Percentiles rank a stretch among this genome's conserved stretches.
Conservation (phyloP, 1,140 invertebrate genomes). For the Vollenhovia emeryi region DNA sequence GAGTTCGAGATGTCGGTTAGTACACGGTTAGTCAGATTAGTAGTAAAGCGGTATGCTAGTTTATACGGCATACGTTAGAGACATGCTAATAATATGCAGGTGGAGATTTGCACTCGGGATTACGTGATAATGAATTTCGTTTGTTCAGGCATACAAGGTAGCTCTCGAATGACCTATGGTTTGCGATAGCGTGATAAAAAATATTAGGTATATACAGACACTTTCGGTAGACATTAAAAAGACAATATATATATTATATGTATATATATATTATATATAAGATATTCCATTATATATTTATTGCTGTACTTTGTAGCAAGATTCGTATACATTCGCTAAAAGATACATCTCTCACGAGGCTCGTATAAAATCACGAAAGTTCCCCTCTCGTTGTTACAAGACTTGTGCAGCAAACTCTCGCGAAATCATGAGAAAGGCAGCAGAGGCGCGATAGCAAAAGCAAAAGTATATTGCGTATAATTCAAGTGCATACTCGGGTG, state of each 20-base stretch:
- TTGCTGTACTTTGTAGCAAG: constrained; percentile 36
- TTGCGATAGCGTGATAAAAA: constrained; percentile 4
- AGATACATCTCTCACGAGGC: constrained; percentile 32
- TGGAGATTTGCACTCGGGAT: constrained; percentile 43
- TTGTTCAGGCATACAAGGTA: constrained; percentile 40
- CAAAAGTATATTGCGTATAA: constrained; percentile 32
- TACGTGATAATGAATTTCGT: constrained; percentile 23
- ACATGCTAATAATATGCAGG: constrained; percentile 56
- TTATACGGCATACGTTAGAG: constrained; percentile 43
- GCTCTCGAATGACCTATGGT: constrained; percentile 10
- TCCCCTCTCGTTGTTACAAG: constrained; percentile 43
- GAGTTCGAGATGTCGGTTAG: constrained; percentile 61
- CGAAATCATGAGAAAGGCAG: constrained; percentile 36
- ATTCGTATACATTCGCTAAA: constrained; percentile 40
- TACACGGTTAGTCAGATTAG: constrained; percentile 66
- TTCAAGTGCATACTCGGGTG: constrained; percentile 22
- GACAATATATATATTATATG: not conserved
- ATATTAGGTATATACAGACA: not conserved
- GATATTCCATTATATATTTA: constrained; percentile 56
- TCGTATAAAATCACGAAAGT: constrained; percentile 56
- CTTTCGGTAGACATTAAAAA: constrained; percentile 23
- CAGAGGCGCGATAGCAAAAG: constrained; percentile 4
- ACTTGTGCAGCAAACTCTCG: constrained; percentile 26
- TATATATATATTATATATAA: not conserved
- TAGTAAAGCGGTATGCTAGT: constrained; percentile 46